phyloP scores from a whole-genome alignment of 2,888 invertebrate genomes.

The Papilio protenor region DNA sequence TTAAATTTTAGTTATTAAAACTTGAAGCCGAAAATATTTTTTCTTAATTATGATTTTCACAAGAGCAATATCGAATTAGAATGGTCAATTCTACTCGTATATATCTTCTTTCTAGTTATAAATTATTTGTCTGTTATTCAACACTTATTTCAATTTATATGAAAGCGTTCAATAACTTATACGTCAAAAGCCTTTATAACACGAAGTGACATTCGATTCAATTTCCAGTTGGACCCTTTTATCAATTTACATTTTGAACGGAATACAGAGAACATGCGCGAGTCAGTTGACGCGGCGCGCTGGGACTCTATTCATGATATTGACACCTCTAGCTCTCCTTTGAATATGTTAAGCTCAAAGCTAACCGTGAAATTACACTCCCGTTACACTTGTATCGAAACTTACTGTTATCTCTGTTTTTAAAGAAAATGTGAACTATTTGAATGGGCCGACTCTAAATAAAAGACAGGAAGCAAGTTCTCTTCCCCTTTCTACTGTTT shows the following conservation, averaged over 20 bases:
- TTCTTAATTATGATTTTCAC: too few species aligned
- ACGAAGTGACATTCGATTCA: background rate
- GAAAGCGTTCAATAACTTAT: background rate
- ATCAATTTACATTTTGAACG: constrained; percentile 29
- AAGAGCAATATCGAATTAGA: too few species aligned
- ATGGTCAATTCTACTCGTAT: too few species aligned
- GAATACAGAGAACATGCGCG: constrained; percentile 12
- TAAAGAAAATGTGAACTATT: background rate
- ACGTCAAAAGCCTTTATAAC: background rate
- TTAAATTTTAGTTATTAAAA: too few species aligned
- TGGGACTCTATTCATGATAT: constrained; percentile 25
- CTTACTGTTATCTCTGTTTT: background rate
- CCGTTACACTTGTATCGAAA: background rate
- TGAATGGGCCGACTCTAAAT: too few species aligned
- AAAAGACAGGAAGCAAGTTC: too few species aligned
- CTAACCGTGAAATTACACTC: background rate
- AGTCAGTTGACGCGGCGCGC: constrained; percentile 9
- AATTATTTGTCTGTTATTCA: background rate
- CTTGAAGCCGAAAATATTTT: too few species aligned
- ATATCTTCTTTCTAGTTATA: background rate
- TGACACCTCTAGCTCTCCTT: background rate
- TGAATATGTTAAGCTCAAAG: constrained; percentile 8
- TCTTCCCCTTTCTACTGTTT: too few species aligned
- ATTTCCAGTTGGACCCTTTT: constrained; percentile 11
- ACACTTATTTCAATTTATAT: background rate